Base-by-base conservation (phyloP, 2,888 invertebrate genomes). In the Nemotelus nigrinus region DNA sequence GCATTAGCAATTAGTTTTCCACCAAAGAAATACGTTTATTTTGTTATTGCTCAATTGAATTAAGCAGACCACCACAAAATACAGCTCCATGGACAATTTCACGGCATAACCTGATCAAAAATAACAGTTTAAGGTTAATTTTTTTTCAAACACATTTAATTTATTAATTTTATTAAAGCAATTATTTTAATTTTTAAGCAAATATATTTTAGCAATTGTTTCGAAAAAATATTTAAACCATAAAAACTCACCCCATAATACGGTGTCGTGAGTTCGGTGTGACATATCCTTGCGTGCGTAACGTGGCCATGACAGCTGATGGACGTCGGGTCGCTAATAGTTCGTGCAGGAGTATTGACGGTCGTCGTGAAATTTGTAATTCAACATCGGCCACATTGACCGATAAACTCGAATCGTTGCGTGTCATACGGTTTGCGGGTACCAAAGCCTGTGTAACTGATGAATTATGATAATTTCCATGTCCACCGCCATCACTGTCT, bases 271-370 rank as follows among this genome's bases (percentile, higher is more conserved):
- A 5, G 10, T 60, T 74, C 80, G 80, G 63, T n/a, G 58, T 58
- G 2, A 63, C 53, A 50, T 67, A 76, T 67, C 67, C 76, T 76
- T 60, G 80, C 45, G 79, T 78, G 48, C 81, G 78, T 50, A 80
- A 81, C 10, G 91, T 90, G n/a, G 91, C 91, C 80, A 91, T 89
- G 67, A 92, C 90, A 2, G 90, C 89, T 5, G 92, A 91, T 0
- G 91, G 91, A 63, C 92, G 88, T 83, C 92, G 81, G 3, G 85
- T 85, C 53, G 82, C 80, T 74, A 87, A 80, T 63, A 87, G 86
- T 78, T 87, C 87, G 79, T 87, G 87, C 43, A 87, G 80, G 8
- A 87, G 81, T 53, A 86, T 82, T 0, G 87, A 87, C 2, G 87
- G 87, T 5, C 87, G 82, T 10, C 87, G 83, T n/a, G 87, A 86